Base-by-base conservation (phyloP, 2,113 vertebrate species). In the Mus spicilegus region DNA sequence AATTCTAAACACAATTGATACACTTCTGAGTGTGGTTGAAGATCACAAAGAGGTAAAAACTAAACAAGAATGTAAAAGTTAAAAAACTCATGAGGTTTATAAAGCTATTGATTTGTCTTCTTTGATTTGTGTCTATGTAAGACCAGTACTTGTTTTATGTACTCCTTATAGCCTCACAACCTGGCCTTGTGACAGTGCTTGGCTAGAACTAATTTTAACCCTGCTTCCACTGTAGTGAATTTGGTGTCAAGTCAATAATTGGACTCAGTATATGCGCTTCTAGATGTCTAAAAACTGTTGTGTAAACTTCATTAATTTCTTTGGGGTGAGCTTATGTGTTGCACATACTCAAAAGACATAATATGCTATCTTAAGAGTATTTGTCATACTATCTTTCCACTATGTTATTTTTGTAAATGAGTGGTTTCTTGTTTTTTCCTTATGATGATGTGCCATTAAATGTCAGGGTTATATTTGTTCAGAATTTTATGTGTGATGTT, bases 1-100 rank as follows among this genome's bases (percentile, higher is more conserved):
- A 96, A 99, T 99, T 98, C 99, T 99, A 96, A 99, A 99, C 98
- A 99, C 99, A 33, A 99, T 99, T 0, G 99, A 99, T 98, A 99
- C 99, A 0, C 98, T 99, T 98, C 99, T 99, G 69, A 99, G 99
- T 98, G 99, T 99, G 95, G 99, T 99, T 98, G 99, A 99, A 98
- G 99, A 99, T 98, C 99, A 99, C 98, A 99, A 99, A 98, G 99
- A 99, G 99, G 99, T 99, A 92, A 99, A 98, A 96, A 91, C 98
- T 98, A 39, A 69, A 33, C 30, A 33, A 14, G 30, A 19, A n/a
- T 72, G 7, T 16, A 19, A 72, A 72, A 72, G 16, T 73, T 14
- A 69, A 67, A 65, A 67, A 10, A 30, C 11, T 4, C 10, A 30
- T 14, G 12, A 3, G 30, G 28, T 69, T 69, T 69, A 69, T 69